Conservation (phyloP, 2,888 invertebrate genomes). For the Pristionchus exspectatus region DNA sequence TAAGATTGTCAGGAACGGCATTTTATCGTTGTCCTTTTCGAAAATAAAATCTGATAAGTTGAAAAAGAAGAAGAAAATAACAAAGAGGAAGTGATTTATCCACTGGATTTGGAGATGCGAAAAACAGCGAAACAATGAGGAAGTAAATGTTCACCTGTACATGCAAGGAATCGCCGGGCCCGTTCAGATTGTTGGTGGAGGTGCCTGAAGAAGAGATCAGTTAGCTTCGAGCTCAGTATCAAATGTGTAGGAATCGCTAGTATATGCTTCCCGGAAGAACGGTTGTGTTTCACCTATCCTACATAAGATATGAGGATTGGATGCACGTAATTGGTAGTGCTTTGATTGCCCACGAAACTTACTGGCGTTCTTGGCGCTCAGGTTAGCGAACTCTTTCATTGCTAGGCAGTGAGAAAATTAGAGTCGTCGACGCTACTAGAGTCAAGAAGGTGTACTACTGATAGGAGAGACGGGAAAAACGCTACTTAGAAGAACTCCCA, state of each 20-base stretch:
- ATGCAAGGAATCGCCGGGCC: slow-evolving; percentile 30
- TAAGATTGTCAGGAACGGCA: too few relatives aligned
- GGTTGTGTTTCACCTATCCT: background rate
- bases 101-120: background rate
- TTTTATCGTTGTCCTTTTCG: too few relatives aligned
- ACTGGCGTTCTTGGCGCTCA: background rate
- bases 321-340: background rate
- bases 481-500: slow-evolving; percentile 1
- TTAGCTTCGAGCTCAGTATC: background rate
- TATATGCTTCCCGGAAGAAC: background rate
- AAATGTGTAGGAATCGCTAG: background rate
- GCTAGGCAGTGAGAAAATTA: background rate
- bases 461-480: background rate
- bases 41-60: too few relatives aligned
- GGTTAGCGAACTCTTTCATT: background rate
- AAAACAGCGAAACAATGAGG: background rate
- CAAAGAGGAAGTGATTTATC: background rate
- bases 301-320: too few relatives aligned
- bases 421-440: background rate
- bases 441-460: background rate
- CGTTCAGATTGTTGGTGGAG: slow-evolving; percentile 12
- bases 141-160: slow-evolving; percentile 8
- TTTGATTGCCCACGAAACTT: background rate
- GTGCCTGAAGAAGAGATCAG: background rate
- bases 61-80: too few relatives aligned